Base-by-base conservation (phyloP, 2,888 invertebrate genomes). In the Lomographa bimaculata region DNA sequence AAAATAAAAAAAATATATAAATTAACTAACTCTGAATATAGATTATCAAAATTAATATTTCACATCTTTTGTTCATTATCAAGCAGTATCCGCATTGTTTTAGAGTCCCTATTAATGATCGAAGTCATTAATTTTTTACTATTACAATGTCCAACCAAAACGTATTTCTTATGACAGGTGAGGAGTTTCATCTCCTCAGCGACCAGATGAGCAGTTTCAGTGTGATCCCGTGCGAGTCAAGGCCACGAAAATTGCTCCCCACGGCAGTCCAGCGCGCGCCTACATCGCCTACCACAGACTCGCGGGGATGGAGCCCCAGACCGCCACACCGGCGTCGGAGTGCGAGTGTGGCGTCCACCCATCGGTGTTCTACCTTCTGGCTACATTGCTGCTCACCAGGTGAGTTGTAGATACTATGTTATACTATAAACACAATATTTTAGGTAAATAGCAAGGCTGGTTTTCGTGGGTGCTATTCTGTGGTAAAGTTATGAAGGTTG, bases 341-440 rank as follows among this genome's bases (percentile, higher is more conserved):
- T 91, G 92, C 89, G 92, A 92, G 61, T 92, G 92, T 71, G 91
- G 91, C 61, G 90, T 93, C 37, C 92, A 93, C 62, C 93, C 93
- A 3, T 91, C 90, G 42, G 90, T 92, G 29, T 91, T 93, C 72
- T 93, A 93, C 63, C 79, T 93, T 25, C 79, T 92, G 60, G 92
- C 92, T 38, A 92, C 92, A 6, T 75, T 93, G 50, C 71, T 90
- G 25, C 81, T 89, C 42, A 89, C 89, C 54, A 89, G 89, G 90
- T 89, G 44, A 52, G 53, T 48, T 3, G n/a, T n/a, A n/a, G n/a
- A n/a, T n/a, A n/a, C n/a, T n/a, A n/a, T n/a, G n/a, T n/a, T n/a
- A n/a, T n/a, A n/a, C n/a, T n/a, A n/a, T n/a, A n/a, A n/a, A n/a
- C n/a, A n/a, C n/a, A n/a, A n/a, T n/a, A n/a, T n/a, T n/a, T n/a